Evolutionary conservation across 2,797 vertebrate species (phyloP).

Genomic region (Notamacropus eugenii): DNA sequence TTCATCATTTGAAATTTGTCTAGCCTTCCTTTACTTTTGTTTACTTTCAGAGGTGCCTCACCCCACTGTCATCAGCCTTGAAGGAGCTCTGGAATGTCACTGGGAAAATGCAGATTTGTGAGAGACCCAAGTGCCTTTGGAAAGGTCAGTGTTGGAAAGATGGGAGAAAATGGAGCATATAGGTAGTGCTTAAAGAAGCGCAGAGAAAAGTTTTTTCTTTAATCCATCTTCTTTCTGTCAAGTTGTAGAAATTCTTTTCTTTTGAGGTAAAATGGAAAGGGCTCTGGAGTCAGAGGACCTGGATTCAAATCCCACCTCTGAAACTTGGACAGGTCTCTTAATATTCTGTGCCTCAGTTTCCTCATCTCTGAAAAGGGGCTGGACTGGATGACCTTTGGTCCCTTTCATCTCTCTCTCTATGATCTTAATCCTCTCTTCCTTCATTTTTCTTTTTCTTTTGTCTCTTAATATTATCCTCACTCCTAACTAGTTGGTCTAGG

Average conservation of each 20-base stretch:
- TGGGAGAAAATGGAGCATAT: not conserved
- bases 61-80: constrained; percentile 10
- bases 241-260: not conserved
- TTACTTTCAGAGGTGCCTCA: constrained; percentile 71
- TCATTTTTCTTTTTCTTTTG: not conserved
- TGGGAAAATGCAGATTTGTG: constrained; percentile 72
- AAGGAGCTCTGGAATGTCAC: not conserved
- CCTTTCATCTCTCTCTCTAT: not conserved
- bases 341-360: not conserved
- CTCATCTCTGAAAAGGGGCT: not conserved
- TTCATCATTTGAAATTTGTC: not conserved
- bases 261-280: not conserved
- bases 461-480: not conserved
- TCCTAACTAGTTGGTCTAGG: not conserved
- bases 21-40: constrained; percentile 48
- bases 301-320: not conserved
- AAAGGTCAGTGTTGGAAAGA: constrained; percentile 63
- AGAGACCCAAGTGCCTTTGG: constrained; percentile 62
- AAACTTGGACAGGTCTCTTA: not conserved
- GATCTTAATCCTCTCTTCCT: not conserved
- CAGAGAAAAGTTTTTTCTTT: not conserved
- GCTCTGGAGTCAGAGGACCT: not conserved
- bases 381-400: not conserved
- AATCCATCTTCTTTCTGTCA: not conserved
- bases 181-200: not conserved